Evolutionary conservation across 2,888 invertebrate genomes (phyloP).

Genomic region (Athetis lepigone): DNA sequence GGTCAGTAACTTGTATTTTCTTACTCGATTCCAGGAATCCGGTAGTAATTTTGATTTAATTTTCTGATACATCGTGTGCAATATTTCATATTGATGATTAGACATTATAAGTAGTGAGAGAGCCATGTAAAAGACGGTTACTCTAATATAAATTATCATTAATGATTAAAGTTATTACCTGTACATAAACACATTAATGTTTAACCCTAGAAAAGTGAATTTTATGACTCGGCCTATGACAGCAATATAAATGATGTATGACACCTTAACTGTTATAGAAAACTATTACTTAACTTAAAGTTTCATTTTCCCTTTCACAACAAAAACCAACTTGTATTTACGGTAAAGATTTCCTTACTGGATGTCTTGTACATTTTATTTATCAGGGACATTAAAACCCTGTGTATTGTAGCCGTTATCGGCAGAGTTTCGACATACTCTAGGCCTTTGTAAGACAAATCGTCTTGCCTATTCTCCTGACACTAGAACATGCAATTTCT

Average conservation of each 20-base stretch:
- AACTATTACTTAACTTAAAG: slow-evolving; percentile 21
- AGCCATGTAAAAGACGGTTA: slow-evolving; percentile 12
- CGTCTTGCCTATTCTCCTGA: slow-evolving; percentile 70
- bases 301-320: slow-evolving; percentile 47
- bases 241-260: slow-evolving; percentile 1
- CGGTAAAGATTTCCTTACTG: slow-evolving; percentile 41
- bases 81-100: slow-evolving; percentile 42
- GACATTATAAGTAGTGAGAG: slow-evolving; percentile 24
- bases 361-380: slow-evolving; percentile 58
- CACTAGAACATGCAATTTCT: slow-evolving; percentile 77
- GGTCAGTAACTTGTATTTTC: slow-evolving; percentile 62
- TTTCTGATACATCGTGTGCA: slow-evolving; percentile 55
- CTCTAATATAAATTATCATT: slow-evolving; percentile 21
- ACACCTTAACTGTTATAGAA: slow-evolving; percentile 15
- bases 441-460: slow-evolving; percentile 76
- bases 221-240: slow-evolving; percentile 12
- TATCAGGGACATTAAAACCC: slow-evolving; percentile 52
- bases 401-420: slow-evolving; percentile 59
- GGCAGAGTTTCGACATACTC: slow-evolving; percentile 67
- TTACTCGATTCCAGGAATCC: slow-evolving; percentile 57
- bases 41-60: slow-evolving; percentile 63
- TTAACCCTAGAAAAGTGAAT: not conserved
- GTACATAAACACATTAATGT: slow-evolving; percentile 8
- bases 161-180: slow-evolving; percentile 20
- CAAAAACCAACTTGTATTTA: slow-evolving; percentile 24